Conservation (phyloP, 2,888 invertebrate genomes). For the Pristionchus entomophagus region DNA sequence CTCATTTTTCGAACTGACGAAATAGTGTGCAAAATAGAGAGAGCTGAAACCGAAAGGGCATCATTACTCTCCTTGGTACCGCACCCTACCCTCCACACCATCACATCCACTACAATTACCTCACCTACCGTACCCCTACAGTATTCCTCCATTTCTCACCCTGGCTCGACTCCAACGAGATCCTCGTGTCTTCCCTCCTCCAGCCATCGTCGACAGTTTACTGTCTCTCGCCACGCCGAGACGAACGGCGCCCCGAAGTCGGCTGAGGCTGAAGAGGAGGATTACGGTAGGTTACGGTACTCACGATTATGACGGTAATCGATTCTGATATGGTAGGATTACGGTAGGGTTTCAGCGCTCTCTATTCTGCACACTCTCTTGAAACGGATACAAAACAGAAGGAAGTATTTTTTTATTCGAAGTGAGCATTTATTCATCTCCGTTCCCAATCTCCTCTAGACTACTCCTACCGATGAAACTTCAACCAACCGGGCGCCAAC, state of each 20-base stretch:
- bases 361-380: too few species aligned
- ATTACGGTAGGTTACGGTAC: background rate
- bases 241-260: slow-evolving; percentile 90
- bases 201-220: slow-evolving; percentile 89
- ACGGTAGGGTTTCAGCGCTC: background rate
- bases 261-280: slow-evolving; percentile 47
- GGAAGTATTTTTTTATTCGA: too few species aligned
- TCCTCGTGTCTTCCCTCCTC: slow-evolving; percentile 56
- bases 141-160: slow-evolving; percentile 46
- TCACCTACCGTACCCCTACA: background rate
- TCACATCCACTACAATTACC: too few species aligned
- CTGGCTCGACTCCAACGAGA: slow-evolving; percentile 55
- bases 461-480: background rate
- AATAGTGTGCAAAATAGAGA: too few species aligned
- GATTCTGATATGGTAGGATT: background rate
- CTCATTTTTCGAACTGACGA: too few species aligned
- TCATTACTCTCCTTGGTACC: too few species aligned
- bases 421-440: too few species aligned
- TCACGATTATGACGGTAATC: too few species aligned
- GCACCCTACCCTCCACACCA: too few species aligned
- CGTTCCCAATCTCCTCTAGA: background rate
- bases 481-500: slow-evolving; percentile 50
- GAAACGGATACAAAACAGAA: too few species aligned
- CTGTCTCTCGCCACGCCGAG: slow-evolving; percentile 88
- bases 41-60: too few species aligned